A percentile compares a stretch with the other conserved stretches of the same genome.
Evolutionary conservation across 2,888 invertebrate genomes (phyloP).

Genomic region (Cistogaster globosa): DNA sequence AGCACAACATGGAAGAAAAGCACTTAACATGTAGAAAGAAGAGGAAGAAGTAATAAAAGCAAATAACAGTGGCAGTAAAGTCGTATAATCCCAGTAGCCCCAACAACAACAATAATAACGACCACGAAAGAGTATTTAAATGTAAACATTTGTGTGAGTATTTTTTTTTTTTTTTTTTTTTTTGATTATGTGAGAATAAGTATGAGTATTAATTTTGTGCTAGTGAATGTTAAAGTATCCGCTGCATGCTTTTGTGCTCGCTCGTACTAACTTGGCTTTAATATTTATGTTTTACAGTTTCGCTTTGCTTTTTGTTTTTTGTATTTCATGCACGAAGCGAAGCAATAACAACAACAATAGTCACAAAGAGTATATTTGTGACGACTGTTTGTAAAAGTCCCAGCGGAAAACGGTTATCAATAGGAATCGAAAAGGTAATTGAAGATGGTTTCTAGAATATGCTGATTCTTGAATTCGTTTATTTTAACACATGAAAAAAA

Average conservation of each 20-base stretch:
- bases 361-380: neutral
- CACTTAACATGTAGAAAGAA: slow-evolving; percentile 21
- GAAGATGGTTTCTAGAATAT: too few relatives aligned
- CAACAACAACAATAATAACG: slow-evolving; percentile 17
- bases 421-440: too few relatives aligned
- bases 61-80: slow-evolving; percentile 29
- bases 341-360: slow-evolving; percentile 5
- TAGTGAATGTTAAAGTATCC: slow-evolving; percentile 32
- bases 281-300: slow-evolving; percentile 49
- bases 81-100: slow-evolving; percentile 35
- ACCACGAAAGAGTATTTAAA: slow-evolving; percentile 36
- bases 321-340: slow-evolving; percentile 16
- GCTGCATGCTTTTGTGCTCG: slow-evolving; percentile 39
- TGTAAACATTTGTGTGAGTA: slow-evolving; percentile 16
- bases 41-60: slow-evolving; percentile 23
- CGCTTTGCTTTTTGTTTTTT: slow-evolving; percentile 39
- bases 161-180: neutral
- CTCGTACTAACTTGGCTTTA: slow-evolving; percentile 57
- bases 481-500: too few relatives aligned
- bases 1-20: slow-evolving; percentile 1
- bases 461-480: too few relatives aligned
- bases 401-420: neutral
- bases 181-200: slow-evolving; percentile 1
- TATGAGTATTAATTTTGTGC: slow-evolving; percentile 9
- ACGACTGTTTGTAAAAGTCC: too few relatives aligned